Evolutionary conservation across 1,140 invertebrate species (phyloP).

Genomic region (Orussus abietinus): DNA sequence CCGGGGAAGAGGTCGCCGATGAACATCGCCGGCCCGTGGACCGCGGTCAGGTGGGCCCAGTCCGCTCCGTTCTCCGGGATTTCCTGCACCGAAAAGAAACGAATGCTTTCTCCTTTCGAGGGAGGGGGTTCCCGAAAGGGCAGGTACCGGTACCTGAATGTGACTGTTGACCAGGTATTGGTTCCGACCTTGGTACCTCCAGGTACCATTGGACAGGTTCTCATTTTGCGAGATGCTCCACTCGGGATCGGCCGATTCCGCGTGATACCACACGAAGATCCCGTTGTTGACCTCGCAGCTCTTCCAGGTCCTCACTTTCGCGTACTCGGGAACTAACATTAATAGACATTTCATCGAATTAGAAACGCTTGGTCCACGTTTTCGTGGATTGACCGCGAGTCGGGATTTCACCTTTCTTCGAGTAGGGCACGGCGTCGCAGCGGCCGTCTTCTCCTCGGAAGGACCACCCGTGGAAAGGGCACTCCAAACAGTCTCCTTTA

Average conservation of each 20-base stretch:
- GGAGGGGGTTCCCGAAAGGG: no score
- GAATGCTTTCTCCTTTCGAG: no score
- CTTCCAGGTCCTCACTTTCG: conserved; percentile 64
- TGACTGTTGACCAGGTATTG: conserved; percentile 74
- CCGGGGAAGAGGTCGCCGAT: conserved; percentile 50
- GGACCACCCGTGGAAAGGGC: conserved; percentile 85
- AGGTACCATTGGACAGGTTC: conserved; percentile 57
- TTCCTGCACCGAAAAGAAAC: no score
- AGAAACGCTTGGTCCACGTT: conserved; percentile 1
- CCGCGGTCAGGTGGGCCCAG: conserved; percentile 69
- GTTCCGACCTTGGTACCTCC: conserved; percentile 69
- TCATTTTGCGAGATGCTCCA: conserved; percentile 65
- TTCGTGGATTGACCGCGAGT: conserved; percentile 20
- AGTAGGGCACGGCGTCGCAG: conserved; percentile 69
- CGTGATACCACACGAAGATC: conserved; percentile 83
- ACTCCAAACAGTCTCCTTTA: conserved; percentile 73
- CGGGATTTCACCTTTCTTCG: conserved; percentile 46
- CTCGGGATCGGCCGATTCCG: conserved; percentile 63
- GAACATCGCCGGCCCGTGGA: conserved; percentile 66
- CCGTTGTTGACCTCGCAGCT: conserved; percentile 67
- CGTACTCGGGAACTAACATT: conserved; percentile 58
- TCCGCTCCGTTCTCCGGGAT: conserved; percentile 92
- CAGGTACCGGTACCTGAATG: conserved; percentile 69
- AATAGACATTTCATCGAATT: neutral
- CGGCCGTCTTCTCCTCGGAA: conserved; percentile 71